A percentile compares a stretch with the other conserved stretches of the same genome.
phyloP scores from a whole-genome alignment of 2,888 invertebrate species.

The Beris chalybata region DNA sequence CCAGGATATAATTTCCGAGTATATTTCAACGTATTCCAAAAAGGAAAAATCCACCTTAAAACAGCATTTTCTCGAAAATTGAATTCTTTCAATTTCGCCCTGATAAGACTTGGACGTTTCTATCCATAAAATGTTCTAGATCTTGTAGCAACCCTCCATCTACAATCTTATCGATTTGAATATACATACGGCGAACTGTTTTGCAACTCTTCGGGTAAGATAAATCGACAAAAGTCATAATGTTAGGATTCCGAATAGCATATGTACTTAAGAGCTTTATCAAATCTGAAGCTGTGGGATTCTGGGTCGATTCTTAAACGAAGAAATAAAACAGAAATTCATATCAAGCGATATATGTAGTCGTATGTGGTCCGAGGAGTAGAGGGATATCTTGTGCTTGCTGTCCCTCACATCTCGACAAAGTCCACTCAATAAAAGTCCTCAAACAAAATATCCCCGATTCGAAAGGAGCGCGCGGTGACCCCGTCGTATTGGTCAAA shows the following conservation, averaged over 20 bases:
- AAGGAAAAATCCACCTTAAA: conserved; percentile 12
- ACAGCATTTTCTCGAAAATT: conserved; percentile 20
- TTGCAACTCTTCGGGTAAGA: not conserved
- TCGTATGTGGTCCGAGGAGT: too few species aligned
- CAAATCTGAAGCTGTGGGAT: not conserved
- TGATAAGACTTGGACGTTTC: conserved; percentile 13
- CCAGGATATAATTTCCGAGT: too few species aligned
- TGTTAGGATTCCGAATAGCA: conserved; percentile 31
- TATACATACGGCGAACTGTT: too few species aligned
- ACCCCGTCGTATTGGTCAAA: too few species aligned
- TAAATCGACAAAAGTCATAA: conserved; percentile 28
- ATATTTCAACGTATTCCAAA: too few species aligned
- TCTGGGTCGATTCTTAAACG: not conserved
- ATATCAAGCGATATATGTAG: not conserved
- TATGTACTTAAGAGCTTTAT: conserved; percentile 15
- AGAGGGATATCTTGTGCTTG: too few species aligned
- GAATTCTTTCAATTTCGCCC: conserved; percentile 27
- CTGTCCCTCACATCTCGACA: not conserved
- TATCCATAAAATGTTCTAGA: too few species aligned
- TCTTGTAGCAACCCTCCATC: too few species aligned
- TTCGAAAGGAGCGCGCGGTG: too few species aligned
- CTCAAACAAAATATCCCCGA: conserved; percentile 31
- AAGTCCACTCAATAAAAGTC: conserved; percentile 32
- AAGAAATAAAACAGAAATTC: conserved; percentile 1
- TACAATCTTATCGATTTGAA: too few species aligned